These are phyloP conservation scores for Centropristis striata DNA, from an alignment of 2,113 vertebrate genomes.

Conservation along the genomic window DNA sequence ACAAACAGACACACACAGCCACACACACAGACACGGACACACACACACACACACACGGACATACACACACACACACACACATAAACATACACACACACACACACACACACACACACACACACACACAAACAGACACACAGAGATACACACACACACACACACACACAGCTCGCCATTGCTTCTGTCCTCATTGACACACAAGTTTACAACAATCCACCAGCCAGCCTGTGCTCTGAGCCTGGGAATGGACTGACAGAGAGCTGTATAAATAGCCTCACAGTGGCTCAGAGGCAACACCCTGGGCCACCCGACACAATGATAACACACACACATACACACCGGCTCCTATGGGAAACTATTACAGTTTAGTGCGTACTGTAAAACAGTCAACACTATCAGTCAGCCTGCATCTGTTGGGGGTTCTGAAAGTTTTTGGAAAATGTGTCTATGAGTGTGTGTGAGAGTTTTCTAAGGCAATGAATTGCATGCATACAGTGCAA, in stretches of 20 bases:
- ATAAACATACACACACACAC: neutral
- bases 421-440: slow-evolving; percentile 31
- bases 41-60: neutral
- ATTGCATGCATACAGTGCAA: neutral
- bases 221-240: slow-evolving; percentile 37
- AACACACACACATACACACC: slow-evolving; percentile 34
- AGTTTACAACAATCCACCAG: slow-evolving; percentile 25
- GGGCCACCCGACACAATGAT: slow-evolving; percentile 62
- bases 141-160: neutral
- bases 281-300: slow-evolving; percentile 62
- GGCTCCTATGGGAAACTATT: slow-evolving; percentile 62
- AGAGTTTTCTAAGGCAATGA: neutral
- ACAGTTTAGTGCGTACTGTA: slow-evolving; percentile 60
- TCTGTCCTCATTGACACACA: slow-evolving; percentile 15
- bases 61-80: neutral
- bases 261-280: slow-evolving; percentile 64
- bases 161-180: neutral
- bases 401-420: slow-evolving; percentile 28
- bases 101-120: neutral
- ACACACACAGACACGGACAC: neutral
- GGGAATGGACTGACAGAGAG: slow-evolving; percentile 56
- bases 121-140: neutral
- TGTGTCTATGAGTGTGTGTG: slow-evolving; percentile 11
- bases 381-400: slow-evolving; percentile 66
- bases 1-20: neutral